These are phyloP conservation scores for Eupithecia subfuscata DNA, from an alignment of 2,888 invertebrate species.

Conservation along the genomic window DNA sequence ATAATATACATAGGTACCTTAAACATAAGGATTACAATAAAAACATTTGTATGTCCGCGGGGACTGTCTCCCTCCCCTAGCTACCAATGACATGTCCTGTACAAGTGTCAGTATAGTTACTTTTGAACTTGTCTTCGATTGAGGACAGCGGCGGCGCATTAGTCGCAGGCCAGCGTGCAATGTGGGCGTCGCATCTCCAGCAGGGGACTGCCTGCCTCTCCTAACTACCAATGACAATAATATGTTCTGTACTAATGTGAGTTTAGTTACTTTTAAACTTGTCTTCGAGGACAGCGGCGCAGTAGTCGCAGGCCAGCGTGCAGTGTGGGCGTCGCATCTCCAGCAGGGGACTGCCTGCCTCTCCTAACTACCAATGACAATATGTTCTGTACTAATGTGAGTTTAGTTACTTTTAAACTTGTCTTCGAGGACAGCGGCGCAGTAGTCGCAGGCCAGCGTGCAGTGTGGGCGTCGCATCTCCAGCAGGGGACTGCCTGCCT, in stretches of 20 bases:
- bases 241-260: not conserved
- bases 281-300: slow-evolving; percentile 87
- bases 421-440: slow-evolving; percentile 87
- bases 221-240: no score
- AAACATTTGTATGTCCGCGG: no score
- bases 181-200: slow-evolving; percentile 88
- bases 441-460: slow-evolving; percentile 89
- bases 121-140: slow-evolving; percentile 89
- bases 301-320: slow-evolving; percentile 89
- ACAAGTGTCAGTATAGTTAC: slow-evolving; percentile 61
- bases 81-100: no score
- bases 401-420: slow-evolving; percentile 85
- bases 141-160: slow-evolving; percentile 87
- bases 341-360: slow-evolving; percentile 87
- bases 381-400: not conserved
- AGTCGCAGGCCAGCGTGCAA: slow-evolving; percentile 89
- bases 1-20: no score
- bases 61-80: no score
- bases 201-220: slow-evolving; percentile 87
- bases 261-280: slow-evolving; percentile 85
- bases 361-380: no score
- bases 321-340: slow-evolving; percentile 89
- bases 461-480: slow-evolving; percentile 89
- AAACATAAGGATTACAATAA: no score
- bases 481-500: slow-evolving; percentile 85